Evolutionary conservation across 2,113 vertebrate genomes (phyloP).

Genomic region (Bufo bufo): DNA sequence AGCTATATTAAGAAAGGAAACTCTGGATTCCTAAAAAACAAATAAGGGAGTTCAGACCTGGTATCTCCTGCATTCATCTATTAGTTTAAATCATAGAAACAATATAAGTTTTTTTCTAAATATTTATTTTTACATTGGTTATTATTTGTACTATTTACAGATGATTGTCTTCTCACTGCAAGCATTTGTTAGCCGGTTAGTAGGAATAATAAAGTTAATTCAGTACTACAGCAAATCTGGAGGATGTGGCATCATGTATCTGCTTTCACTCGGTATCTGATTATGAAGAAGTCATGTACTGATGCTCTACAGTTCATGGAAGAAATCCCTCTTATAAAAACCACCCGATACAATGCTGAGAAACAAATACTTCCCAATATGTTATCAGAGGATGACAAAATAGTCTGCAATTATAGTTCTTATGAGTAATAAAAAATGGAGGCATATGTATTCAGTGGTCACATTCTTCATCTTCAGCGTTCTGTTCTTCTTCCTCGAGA

Average conservation of each 20-base stretch:
- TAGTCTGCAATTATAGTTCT: slow-evolving; percentile 61
- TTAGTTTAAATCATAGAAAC: background rate
- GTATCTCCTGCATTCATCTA: background rate
- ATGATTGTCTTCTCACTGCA: slow-evolving; percentile 65
- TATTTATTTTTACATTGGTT: slow-evolving; percentile 71
- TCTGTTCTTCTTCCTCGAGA: slow-evolving; percentile 77
- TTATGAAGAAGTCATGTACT: slow-evolving; percentile 39
- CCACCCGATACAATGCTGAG: slow-evolving; percentile 27
- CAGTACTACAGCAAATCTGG: slow-evolving; percentile 58
- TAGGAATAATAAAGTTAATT: slow-evolving; percentile 50
- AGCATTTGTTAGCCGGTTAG: slow-evolving; percentile 59
- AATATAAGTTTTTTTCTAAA: slow-evolving; percentile 63
- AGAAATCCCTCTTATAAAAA: slow-evolving; percentile 53
- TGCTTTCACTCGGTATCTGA: background rate
- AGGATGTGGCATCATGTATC: slow-evolving; percentile 60
- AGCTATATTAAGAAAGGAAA: too few species aligned
- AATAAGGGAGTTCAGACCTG: background rate
- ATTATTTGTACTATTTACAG: slow-evolving; percentile 72
- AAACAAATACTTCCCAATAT: slow-evolving; percentile 48
- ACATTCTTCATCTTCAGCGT: slow-evolving; percentile 74
- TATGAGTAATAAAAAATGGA: slow-evolving; percentile 49
- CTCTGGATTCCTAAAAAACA: background rate
- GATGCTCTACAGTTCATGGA: slow-evolving; percentile 59
- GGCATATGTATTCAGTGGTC: slow-evolving; percentile 65
- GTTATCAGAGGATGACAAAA: slow-evolving; percentile 57